These are phyloP conservation scores for Drosophila prosaltans DNA, from an alignment of 1,140 invertebrate genomes.

Conservation along the genomic window DNA sequence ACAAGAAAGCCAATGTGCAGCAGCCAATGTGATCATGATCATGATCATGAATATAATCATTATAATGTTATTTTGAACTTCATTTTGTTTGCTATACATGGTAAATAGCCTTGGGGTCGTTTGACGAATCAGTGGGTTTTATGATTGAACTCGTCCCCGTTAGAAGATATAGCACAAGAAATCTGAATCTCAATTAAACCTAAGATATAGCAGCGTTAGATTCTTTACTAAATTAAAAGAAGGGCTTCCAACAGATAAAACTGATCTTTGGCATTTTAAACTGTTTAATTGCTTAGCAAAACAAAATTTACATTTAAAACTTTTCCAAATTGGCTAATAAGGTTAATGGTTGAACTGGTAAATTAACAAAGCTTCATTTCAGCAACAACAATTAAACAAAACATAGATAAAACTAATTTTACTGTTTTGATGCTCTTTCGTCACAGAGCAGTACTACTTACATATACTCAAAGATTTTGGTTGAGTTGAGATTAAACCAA, in stretches of 20 bases:
- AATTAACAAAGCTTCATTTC: not conserved
- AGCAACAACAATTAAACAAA: not conserved
- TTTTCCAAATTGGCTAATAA: not conserved
- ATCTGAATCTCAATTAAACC: slow-evolving; percentile 23
- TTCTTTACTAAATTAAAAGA: not conserved
- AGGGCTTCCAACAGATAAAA: slow-evolving; percentile 15
- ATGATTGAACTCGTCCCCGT: slow-evolving; percentile 40
- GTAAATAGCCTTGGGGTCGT: slow-evolving; percentile 38
- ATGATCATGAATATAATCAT: too few species aligned
- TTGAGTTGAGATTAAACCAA: not conserved
- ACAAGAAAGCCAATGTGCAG: slow-evolving; percentile 36
- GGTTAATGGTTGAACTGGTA: slow-evolving; percentile 6
- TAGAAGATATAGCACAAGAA: slow-evolving; percentile 29
- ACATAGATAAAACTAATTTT: slow-evolving; percentile 2
- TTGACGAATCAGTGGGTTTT: slow-evolving; percentile 44
- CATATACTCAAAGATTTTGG: not conserved
- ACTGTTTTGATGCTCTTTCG: not conserved
- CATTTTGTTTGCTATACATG: not conserved
- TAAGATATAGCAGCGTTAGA: not conserved
- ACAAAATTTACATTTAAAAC: too few species aligned
- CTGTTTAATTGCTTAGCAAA: not conserved
- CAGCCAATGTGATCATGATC: too few species aligned
- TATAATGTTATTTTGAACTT: slow-evolving; percentile 7
- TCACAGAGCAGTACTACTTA: not conserved
- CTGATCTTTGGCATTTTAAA: slow-evolving; percentile 4